phyloP scores from a whole-genome alignment of 2,113 vertebrate species.

The Anthoscopus minutus region DNA sequence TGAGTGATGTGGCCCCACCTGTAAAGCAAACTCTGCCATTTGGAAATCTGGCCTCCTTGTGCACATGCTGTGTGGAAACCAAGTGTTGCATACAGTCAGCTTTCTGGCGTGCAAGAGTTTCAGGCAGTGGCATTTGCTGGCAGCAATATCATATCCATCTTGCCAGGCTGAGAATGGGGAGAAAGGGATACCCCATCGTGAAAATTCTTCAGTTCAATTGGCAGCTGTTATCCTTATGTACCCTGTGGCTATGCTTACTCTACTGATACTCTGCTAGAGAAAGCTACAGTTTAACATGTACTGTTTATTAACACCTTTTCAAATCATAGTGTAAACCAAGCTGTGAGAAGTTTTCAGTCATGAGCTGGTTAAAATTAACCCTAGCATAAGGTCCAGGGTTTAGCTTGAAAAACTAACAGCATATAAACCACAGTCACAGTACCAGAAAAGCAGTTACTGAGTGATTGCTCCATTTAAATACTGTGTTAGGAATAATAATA shows the following conservation, averaged over 20 bases:
- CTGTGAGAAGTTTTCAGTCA: not conserved
- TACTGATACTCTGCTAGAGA: not conserved
- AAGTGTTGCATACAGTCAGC: not conserved
- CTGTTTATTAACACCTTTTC: slow-evolving; percentile 27
- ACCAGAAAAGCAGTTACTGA: not conserved
- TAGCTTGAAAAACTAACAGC: not conserved
- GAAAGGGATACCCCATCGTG: not conserved
- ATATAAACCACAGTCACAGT: not conserved
- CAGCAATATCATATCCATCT: not conserved
- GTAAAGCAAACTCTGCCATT: not conserved
- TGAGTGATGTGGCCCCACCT: not conserved
- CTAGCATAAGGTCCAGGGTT: not conserved
- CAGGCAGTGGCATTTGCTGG: not conserved
- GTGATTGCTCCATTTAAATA: not conserved
- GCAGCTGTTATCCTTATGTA: not conserved
- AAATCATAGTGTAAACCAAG: not conserved
- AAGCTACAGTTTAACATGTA: not conserved
- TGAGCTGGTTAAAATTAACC: slow-evolving; percentile 19
- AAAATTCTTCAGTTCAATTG: not conserved
- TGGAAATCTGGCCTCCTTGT: not conserved
- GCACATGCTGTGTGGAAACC: not conserved
- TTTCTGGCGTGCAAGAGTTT: not conserved
- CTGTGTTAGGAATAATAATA: not conserved
- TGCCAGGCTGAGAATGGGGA: not conserved
- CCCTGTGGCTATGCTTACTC: not conserved